Evolutionary conservation across 1,140 invertebrate genomes (phyloP).

Genomic region (Drosophila miranda): DNA sequence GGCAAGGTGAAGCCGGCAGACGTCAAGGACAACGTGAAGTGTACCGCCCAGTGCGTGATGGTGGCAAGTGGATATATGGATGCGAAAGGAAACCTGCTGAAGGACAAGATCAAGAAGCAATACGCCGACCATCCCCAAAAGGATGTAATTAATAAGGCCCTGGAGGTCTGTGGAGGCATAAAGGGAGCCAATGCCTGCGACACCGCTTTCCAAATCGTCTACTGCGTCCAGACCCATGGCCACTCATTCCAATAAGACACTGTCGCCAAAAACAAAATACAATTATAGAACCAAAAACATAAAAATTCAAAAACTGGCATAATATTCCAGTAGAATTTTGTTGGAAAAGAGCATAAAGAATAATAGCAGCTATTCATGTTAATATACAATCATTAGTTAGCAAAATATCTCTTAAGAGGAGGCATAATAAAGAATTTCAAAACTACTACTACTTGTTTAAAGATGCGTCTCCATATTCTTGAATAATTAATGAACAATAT

Average conservation of each 20-base stretch:
- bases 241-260: background rate
- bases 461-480: too few species aligned
- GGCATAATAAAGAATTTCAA: too few species aligned
- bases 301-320: too few species aligned
- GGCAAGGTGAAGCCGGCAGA: conserved; percentile 41
- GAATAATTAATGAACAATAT: too few species aligned
- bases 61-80: conserved; percentile 62
- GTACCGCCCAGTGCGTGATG: conserved; percentile 52
- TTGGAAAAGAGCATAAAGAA: too few species aligned
- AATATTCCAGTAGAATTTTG: too few species aligned
- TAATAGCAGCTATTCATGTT: too few species aligned
- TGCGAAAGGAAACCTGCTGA: conserved; percentile 32
- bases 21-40: conserved; percentile 61
- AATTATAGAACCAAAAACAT: background rate
- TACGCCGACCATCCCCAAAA: background rate
- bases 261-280: background rate
- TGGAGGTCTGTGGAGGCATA: conserved; percentile 34
- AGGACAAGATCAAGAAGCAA: conserved; percentile 25
- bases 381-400: too few species aligned
- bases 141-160: conserved; percentile 13
- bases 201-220: conserved; percentile 48
- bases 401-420: too few species aligned
- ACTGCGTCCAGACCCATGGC: conserved; percentile 27
- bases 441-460: too few species aligned
- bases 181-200: conserved; percentile 63